Conservation (phyloP, 2,113 vertebrate genomes). For the Mobula hypostoma region DNA sequence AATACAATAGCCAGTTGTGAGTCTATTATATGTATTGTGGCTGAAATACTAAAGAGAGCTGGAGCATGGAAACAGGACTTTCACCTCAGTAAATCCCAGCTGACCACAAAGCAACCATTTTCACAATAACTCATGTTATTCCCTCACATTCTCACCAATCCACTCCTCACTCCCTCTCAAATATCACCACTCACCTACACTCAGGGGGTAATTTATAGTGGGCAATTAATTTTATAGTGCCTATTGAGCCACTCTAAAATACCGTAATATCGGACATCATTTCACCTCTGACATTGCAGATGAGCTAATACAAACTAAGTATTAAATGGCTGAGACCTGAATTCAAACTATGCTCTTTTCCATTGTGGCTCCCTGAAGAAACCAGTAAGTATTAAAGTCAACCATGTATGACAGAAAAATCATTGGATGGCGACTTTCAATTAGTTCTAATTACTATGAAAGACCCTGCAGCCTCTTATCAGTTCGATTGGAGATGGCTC, state of each 20-base stretch:
- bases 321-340: not conserved
- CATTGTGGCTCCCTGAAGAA: not conserved
- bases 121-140: too few relatives aligned
- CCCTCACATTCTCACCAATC: too few relatives aligned
- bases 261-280: not conserved
- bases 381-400: not conserved
- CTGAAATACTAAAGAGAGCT: not conserved
- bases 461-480: not conserved
- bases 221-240: too few relatives aligned
- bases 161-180: too few relatives aligned
- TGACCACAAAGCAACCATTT: too few relatives aligned
- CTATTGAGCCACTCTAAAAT: too few relatives aligned
- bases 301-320: not conserved
- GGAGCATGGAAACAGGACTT: too few relatives aligned
- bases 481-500: too few relatives aligned
- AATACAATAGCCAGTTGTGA: not conserved
- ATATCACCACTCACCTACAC: too few relatives aligned
- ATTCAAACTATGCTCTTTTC: not conserved
- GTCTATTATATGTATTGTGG: not conserved
- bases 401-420: not conserved
- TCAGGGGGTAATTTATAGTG: too few relatives aligned
- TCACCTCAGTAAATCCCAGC: too few relatives aligned
- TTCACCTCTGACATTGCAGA: not conserved
- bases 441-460: not conserved
- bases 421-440: not conserved